A percentile compares a stretch with the other conserved stretches of the same genome.
These are phyloP conservation scores for Halictus quadricinctus DNA, from an alignment of 2,888 invertebrate species.

Conservation along the genomic window DNA sequence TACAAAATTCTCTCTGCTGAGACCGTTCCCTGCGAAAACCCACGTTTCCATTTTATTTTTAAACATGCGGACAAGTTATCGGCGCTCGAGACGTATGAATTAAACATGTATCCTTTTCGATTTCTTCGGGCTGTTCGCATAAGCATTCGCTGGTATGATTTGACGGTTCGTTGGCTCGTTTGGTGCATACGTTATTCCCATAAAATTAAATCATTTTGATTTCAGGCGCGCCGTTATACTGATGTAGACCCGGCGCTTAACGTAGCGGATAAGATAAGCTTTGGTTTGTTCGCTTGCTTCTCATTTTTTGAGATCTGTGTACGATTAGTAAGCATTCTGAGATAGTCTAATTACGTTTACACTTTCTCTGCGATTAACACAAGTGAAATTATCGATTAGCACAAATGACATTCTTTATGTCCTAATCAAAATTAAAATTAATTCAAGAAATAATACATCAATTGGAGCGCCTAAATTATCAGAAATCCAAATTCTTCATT, in stretches of 20 bases:
- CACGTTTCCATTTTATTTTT: neutral
- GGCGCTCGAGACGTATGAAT: neutral
- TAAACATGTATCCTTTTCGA: conserved; percentile 1
- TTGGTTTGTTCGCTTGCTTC: conserved; percentile 57
- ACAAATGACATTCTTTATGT: neutral
- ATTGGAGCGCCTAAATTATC: neutral
- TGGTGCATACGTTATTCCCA: neutral
- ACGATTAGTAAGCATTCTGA: neutral
- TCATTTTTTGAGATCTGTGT: neutral
- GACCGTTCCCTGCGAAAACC: neutral
- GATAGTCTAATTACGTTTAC: neutral
- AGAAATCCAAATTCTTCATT: too few relatives aligned
- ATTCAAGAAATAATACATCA: neutral
- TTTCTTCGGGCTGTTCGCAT: neutral
- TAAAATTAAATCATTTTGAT: neutral
- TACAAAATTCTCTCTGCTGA: neutral
- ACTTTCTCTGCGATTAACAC: neutral
- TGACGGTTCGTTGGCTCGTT: neutral
- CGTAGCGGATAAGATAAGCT: conserved; percentile 34
- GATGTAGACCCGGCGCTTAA: conserved; percentile 27
- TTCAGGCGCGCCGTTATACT: neutral
- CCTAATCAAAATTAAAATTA: neutral
- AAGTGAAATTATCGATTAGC: neutral
- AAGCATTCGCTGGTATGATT: neutral
- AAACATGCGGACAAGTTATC: neutral